Base-by-base conservation (phyloP, 1,140 invertebrate species). In the Nephotettix cincticeps region DNA sequence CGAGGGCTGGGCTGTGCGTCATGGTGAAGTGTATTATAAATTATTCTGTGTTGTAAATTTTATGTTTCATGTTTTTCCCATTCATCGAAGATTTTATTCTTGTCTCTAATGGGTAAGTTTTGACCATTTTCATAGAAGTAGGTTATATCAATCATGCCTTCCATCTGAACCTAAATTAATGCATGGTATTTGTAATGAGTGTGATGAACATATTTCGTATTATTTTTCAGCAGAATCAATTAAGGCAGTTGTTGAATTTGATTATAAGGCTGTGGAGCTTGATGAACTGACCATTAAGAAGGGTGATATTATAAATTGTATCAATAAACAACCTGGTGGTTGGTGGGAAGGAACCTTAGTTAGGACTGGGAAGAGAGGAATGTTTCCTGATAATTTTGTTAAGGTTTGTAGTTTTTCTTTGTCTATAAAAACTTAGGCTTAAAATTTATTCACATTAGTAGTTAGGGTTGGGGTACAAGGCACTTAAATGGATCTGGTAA, bases 371-470 rank as follows among this genome's bases (percentile, higher is more conserved):
- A 89, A 91, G 76, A 90, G 90, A 68, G 97, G 97, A 76, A 94
- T 98, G 91, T 99, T 99, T 84, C 97, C 97, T 13, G 95, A 97
- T 81, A 98, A 97, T 83, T 99, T 97, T 85, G 96, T 98, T 3
- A 92, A 91, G 79, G 84, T 94, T 73, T 77, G 73, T 70, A 17
- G 19, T n/a, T 23, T 36, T 6, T 36, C 4, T 36, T n/a, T n/a
- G n/a, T n/a, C n/a, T n/a, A n/a, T n/a, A n/a, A n/a, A n/a, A n/a
- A n/a, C n/a, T n/a, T n/a, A n/a, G n/a, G n/a, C n/a, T n/a, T n/a
- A n/a, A n/a, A n/a, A n/a, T n/a, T n/a, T n/a, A n/a, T n/a, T n/a
- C n/a, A n/a, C n/a, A n/a, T n/a, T n/a, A n/a, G n/a, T n/a, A n/a
- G n/a, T n/a, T n/a, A n/a, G n/a, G n/a, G n/a, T n/a, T n/a, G n/a